These are phyloP conservation scores for Callaeas wilsoni DNA, from an alignment of 2,113 vertebrate genomes.

Conservation along the genomic window DNA sequence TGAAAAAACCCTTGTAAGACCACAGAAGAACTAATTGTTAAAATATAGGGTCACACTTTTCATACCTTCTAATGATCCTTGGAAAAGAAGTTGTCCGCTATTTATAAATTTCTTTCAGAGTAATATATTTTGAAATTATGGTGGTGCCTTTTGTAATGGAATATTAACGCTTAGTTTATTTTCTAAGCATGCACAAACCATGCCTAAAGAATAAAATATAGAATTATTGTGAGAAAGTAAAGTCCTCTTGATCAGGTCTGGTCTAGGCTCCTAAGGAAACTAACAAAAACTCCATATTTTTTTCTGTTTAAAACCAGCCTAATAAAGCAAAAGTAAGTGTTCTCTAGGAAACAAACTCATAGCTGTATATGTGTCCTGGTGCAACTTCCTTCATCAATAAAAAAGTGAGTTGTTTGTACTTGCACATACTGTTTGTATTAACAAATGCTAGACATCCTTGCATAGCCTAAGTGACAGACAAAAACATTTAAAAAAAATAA, in stretches of 20 bases:
- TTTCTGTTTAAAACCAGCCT: not conserved
- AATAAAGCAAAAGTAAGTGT: not conserved
- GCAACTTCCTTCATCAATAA: not conserved
- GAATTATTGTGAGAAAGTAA: not conserved
- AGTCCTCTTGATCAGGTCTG: not conserved
- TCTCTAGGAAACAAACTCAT: not conserved
- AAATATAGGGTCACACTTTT: not conserved
- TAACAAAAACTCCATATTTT: not conserved
- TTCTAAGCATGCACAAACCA: not conserved
- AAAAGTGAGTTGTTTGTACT: not conserved
- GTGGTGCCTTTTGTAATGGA: not conserved
- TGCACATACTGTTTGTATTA: not conserved
- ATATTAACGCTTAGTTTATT: not conserved
- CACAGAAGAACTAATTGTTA: not conserved
- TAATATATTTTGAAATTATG: not conserved
- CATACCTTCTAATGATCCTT: not conserved
- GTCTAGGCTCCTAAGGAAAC: not conserved
- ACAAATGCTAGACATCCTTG: not conserved
- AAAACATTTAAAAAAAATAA: not conserved
- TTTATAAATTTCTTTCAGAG: not conserved
- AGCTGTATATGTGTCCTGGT: not conserved
- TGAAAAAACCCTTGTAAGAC: not conserved
- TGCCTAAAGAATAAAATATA: not conserved
- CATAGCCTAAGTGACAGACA: not conserved
- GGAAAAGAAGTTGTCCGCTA: not conserved